Percentiles rank a stretch among this genome's conserved stretches.
Conservation (phyloP, 2,888 invertebrate genomes). For the Lasioglossum morio region DNA sequence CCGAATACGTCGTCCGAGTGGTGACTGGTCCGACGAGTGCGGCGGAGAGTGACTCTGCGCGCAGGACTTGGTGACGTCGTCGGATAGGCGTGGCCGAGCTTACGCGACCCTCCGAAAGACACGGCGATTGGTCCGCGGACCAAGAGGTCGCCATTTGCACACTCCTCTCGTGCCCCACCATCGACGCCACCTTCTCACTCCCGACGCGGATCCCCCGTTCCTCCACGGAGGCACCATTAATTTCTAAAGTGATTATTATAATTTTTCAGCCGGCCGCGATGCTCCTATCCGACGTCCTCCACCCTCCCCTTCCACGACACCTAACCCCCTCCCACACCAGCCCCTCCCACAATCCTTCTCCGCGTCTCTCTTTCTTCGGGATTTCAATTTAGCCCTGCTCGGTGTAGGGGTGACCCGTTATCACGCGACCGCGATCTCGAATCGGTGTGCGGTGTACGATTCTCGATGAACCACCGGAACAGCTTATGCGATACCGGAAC, state of each 20-base stretch:
- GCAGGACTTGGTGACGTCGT: slow-evolving; percentile 65
- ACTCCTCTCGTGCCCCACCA: slow-evolving; percentile 49
- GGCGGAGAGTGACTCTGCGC: slow-evolving; percentile 51
- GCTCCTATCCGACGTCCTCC: slow-evolving; percentile 24
- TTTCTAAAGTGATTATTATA: slow-evolving; percentile 79
- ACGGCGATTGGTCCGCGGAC: slow-evolving; percentile 66
- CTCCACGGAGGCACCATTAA: slow-evolving; percentile 71
- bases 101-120: slow-evolving; percentile 49
- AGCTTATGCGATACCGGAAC: neutral
- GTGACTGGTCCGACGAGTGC: slow-evolving; percentile 59
- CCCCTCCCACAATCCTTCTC: neutral
- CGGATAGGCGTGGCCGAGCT: slow-evolving; percentile 62
- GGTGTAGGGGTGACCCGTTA: slow-evolving; percentile 51
- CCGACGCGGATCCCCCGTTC: slow-evolving; percentile 43
- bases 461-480: neutral
- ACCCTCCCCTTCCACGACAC: neutral
- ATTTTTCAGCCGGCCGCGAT: slow-evolving; percentile 69
- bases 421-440: slow-evolving; percentile 50
- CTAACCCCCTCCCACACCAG: neutral
- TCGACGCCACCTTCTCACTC: slow-evolving; percentile 56
- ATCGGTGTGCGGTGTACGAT: slow-evolving; percentile 32
- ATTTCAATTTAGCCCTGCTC: slow-evolving; percentile 67
- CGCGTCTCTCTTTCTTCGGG: slow-evolving; percentile 48
- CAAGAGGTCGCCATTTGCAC: slow-evolving; percentile 73
- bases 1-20: slow-evolving; percentile 70